Evolutionary conservation across 2,113 vertebrate genomes (phyloP).

Genomic region (Spermophilus dauricus): DNA sequence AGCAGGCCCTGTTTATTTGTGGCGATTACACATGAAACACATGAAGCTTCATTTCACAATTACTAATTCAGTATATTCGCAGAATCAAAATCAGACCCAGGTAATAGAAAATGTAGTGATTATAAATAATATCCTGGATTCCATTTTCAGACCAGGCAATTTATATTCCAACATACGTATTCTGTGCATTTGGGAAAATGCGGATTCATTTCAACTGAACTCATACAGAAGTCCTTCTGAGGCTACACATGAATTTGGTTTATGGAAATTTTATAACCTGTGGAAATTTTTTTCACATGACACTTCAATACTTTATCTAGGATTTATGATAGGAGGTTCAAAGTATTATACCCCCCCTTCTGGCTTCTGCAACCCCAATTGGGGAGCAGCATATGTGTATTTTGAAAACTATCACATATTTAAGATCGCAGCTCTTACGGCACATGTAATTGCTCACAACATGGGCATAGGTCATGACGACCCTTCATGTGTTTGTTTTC

Average conservation of each 20-base stretch:
- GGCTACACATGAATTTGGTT: not conserved
- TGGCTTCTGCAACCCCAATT: conserved; percentile 53
- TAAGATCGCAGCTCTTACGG: not conserved
- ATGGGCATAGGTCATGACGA: not conserved
- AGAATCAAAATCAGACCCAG: rapidly evolving
- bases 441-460: conserved; percentile 78
- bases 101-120: conserved; percentile 56
- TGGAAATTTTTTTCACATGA: rapidly evolving
- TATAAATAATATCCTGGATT: conserved; percentile 67
- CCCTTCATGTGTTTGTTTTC: conserved; percentile 60
- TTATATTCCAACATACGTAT: not conserved
- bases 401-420: not conserved
- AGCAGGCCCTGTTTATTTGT: not conserved
- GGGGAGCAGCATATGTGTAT: not conserved
- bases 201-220: rapidly evolving
- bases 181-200: not conserved
- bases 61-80: no score
- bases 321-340: rapidly evolving
- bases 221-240: rapidly evolving
- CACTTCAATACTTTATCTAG: conserved; percentile 69
- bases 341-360: rapidly evolving
- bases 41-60: not conserved
- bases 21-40: conserved; percentile 61
- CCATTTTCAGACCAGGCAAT: conserved; percentile 20
- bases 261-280: conserved; percentile 47